These are phyloP conservation scores for Melanotus villosus DNA, from an alignment of 2,888 invertebrate species.

Conservation along the genomic window DNA sequence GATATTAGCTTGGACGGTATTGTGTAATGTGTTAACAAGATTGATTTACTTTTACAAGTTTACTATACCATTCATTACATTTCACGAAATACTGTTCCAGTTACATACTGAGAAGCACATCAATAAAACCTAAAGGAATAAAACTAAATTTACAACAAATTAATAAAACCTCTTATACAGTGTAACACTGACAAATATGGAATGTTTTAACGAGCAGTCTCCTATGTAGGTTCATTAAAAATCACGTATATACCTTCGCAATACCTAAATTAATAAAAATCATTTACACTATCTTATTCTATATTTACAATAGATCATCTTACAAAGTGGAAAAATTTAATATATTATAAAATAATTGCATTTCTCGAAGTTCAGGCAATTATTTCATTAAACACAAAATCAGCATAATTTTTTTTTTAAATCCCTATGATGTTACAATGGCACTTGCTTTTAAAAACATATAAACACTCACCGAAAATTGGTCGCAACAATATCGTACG, in stretches of 20 bases:
- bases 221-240: constrained; percentile 48
- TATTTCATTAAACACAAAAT: constrained; percentile 21
- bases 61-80: constrained; percentile 8
- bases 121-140: constrained; percentile 24
- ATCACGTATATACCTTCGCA: constrained; percentile 38
- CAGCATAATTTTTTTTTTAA: constrained; percentile 29
- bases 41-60: constrained; percentile 3
- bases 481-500: constrained; percentile 6
- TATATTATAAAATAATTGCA: constrained; percentile 7
- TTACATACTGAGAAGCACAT: constrained; percentile 6
- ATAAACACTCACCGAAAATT: background rate
- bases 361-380: constrained; percentile 24
- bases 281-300: constrained; percentile 57
- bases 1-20: constrained; percentile 39
- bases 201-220: constrained; percentile 59
- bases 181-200: constrained; percentile 48
- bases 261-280: constrained; percentile 32
- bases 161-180: constrained; percentile 38
- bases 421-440: constrained; percentile 38
- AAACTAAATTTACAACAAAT: constrained; percentile 38
- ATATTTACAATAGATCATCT: constrained; percentile 61
- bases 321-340: constrained; percentile 55
- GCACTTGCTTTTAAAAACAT: constrained; percentile 39
- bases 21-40: constrained; percentile 24
- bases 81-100: constrained; percentile 15